Base-by-base conservation (phyloP, 1,140 invertebrate species). In the Drosophila lacteicornis region DNA sequence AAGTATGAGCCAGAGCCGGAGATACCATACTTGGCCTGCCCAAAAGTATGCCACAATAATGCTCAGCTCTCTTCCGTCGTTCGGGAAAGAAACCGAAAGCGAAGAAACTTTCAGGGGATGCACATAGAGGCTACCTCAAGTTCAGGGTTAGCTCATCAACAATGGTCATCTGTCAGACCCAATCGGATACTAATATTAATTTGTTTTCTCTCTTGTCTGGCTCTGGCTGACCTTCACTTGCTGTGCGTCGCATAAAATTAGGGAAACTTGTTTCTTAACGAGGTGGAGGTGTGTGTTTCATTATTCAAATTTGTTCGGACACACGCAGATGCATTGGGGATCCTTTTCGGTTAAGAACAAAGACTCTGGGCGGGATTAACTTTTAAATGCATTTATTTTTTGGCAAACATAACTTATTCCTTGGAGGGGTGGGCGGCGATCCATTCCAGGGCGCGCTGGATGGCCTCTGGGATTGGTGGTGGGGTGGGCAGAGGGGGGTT, bases 401-500 rank as follows among this genome's bases (percentile, higher is more conserved):
- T 69, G 40, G 42, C 42, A 71, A 66, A 67, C n/a, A 60, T 42
- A 43, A 62, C 36, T 85, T 81, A 90, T 2, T 82, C 4, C 45
- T 67, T 55, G 4, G 45, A 8, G 15, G 91, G 79, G 45, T 92
- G 82, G 83, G 91, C 45, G 80, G 91, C 19, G 92, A 92, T 80
- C 86, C 77, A 79, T 82, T 94, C 94, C 15, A 96, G 82, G 11
- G 94, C 92, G 62, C 93, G 93, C 62, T 93, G 93, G 71, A 96
- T 96, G 59, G 94, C 94, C 65, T 93, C 93, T 46, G 95, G 95
- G 38, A 95, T 94, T 69, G 95, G 95, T 45, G 95, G 95, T 43
- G 95, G 93, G 8, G 94, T 95, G 4, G 95, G 96, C n/a, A 96
- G 92, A 93, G 95, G 94, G 5, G 94, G 95, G 46, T 87, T 82